Percentiles rank a stretch among this genome's conserved stretches.
Evolutionary conservation across 2,888 invertebrate species (phyloP).

Genomic region (Halictus quadricinctus): DNA sequence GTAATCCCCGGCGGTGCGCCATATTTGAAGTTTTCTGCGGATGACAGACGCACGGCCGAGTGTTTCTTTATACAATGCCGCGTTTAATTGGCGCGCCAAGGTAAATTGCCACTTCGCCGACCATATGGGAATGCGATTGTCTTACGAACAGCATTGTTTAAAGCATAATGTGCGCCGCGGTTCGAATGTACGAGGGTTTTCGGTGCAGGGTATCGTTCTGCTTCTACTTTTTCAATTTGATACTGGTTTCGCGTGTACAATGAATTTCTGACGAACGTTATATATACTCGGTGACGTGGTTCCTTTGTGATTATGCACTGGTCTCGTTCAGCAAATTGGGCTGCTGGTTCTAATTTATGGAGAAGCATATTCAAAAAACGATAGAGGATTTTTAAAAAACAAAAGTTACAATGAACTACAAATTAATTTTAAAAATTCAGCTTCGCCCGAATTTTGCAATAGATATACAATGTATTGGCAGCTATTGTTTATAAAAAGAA

Average conservation of each 20-base stretch:
- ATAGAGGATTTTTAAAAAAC: too few relatives aligned
- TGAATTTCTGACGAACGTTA: background rate
- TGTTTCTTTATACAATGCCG: conserved; percentile 2
- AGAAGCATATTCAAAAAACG: too few relatives aligned
- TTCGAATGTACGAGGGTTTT: background rate
- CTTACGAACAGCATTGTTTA: background rate
- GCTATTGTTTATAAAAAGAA: too few relatives aligned
- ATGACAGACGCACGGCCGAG: background rate
- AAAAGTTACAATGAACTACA: too few relatives aligned
- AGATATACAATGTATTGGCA: too few relatives aligned
- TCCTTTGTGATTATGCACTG: too few relatives aligned
- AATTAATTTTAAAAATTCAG: too few relatives aligned
- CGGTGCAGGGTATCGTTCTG: background rate
- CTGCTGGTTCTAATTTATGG: too few relatives aligned
- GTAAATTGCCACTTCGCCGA: conserved; percentile 9
- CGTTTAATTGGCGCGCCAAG: background rate
- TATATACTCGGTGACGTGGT: too few relatives aligned
- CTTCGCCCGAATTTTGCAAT: too few relatives aligned
- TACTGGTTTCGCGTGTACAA: background rate
- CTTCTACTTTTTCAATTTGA: background rate
- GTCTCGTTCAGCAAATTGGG: too few relatives aligned
- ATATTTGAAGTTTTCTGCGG: conserved; percentile 10
- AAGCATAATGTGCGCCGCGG: background rate
- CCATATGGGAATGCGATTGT: conserved; percentile 4
- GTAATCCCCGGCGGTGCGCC: background rate